Evolutionary conservation across 92 coral and sea anemone genomes (phyloP).

Genomic region (Porites evermanni): DNA sequence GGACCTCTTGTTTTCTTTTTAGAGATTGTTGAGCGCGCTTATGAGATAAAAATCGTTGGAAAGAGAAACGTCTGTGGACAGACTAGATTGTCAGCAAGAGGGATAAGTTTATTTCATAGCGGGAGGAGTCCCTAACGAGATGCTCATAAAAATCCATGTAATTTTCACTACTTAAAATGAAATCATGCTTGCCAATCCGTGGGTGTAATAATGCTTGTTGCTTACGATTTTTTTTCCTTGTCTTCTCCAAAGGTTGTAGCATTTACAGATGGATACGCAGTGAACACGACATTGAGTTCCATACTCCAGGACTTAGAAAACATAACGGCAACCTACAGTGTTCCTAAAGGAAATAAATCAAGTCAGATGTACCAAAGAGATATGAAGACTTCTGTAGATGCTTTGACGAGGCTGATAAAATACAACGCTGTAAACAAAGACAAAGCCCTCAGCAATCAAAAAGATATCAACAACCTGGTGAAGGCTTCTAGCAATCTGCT

Average conservation of each 20-base stretch:
- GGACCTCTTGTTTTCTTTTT: no score
- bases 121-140: no score
- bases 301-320: conserved; percentile 15
- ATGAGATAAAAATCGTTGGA: no score
- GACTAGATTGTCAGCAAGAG: no score
- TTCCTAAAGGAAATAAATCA: not conserved
- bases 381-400: conserved; percentile 25
- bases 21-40: no score
- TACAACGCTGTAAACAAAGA: conserved; percentile 10
- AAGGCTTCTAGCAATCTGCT: conserved; percentile 28
- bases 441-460: conserved; percentile 22
- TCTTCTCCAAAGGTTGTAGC: conserved; percentile 1
- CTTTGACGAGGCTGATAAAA: conserved; percentile 9
- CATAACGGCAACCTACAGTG: not conserved
- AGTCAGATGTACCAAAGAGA: conserved; percentile 17
- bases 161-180: no score
- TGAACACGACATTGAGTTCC: not conserved
- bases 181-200: no score
- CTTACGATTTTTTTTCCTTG: not conserved
- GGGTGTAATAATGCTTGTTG: no score
- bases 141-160: no score
- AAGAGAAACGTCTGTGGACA: no score
- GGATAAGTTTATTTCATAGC: no score
- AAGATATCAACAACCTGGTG: conserved; percentile 15
- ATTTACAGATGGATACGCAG: conserved; percentile 17